Conservation (phyloP, 2,888 invertebrate genomes). For the Gibbula magus region DNA sequence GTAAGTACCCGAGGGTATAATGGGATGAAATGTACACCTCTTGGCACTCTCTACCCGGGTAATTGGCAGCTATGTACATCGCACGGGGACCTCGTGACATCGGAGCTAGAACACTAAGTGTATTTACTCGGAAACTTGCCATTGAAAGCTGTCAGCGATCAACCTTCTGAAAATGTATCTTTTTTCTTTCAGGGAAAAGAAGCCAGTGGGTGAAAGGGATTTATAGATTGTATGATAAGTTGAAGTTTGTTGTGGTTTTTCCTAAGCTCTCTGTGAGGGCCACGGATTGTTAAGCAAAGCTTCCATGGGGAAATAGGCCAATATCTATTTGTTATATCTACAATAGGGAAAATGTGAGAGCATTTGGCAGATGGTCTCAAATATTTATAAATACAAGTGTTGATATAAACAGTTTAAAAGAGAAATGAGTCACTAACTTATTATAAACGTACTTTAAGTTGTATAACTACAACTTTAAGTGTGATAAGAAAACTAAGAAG, state of each 20-base stretch:
- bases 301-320: too few species aligned
- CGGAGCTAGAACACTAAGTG: not conserved
- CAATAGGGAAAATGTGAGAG: too few species aligned
- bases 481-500: too few species aligned
- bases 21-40: conserved; percentile 1
- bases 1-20: not conserved
- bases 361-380: too few species aligned
- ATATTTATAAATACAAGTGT: too few species aligned
- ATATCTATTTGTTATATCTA: too few species aligned
- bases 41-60: not conserved
- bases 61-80: conserved; percentile 11
- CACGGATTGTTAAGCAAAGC: not conserved
- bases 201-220: not conserved
- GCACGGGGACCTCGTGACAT: not conserved
- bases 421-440: too few species aligned
- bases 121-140: not conserved
- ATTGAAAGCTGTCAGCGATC: not conserved
- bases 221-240: not conserved
- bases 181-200: not conserved
- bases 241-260: not conserved
- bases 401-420: too few species aligned
- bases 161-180: not conserved
- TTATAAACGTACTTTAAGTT: too few species aligned
- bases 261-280: not conserved
- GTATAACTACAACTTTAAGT: too few species aligned